Evolutionary conservation across 2,113 vertebrate species (phyloP).

Genomic region (Eulacestoma nigropectus): DNA sequence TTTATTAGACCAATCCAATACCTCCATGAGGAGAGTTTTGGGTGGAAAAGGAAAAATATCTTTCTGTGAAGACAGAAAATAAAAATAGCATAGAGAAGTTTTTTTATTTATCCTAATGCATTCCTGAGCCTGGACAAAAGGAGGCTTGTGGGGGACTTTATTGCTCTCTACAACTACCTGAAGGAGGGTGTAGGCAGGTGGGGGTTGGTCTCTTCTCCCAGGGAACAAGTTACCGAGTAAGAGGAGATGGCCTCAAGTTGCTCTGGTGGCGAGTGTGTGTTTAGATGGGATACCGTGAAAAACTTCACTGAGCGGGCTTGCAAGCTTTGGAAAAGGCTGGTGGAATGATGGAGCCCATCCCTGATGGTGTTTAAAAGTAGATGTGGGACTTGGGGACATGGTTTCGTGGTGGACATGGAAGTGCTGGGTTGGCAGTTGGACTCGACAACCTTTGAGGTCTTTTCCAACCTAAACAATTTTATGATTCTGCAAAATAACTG

Average conservation of each 20-base stretch:
- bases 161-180: not conserved
- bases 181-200: not conserved
- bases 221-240: not conserved
- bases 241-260: not conserved
- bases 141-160: not conserved
- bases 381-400: too few relatives aligned
- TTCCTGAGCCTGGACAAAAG: not conserved
- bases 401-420: not conserved
- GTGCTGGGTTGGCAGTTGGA: not conserved
- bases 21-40: not conserved
- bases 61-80: not conserved
- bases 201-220: not conserved
- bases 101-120: not conserved
- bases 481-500: not conserved
- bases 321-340: not conserved
- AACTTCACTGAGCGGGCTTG: not conserved
- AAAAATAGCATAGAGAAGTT: not conserved
- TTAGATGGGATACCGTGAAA: not conserved
- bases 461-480: not conserved
- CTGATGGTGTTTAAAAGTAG: not conserved
- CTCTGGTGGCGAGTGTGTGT: not conserved
- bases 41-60: not conserved
- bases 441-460: fast-evolving
- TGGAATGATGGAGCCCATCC: too few relatives aligned
- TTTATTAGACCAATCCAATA: not conserved